Evolutionary conservation across 2,113 vertebrate genomes (phyloP).

Genomic region (Perognathus longimembris): DNA sequence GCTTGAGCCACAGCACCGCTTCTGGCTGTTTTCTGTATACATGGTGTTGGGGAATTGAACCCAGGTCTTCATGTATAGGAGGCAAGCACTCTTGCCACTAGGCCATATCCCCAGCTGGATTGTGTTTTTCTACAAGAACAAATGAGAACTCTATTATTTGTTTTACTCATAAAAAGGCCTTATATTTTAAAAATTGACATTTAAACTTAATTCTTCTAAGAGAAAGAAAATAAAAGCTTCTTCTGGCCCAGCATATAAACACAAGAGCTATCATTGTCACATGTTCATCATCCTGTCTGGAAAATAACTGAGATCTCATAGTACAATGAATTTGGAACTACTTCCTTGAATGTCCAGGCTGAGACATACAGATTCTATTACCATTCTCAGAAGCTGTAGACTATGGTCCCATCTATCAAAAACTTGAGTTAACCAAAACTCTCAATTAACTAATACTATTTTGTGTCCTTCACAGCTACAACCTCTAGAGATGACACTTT

Average conservation of each 20-base stretch:
- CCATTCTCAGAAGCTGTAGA: background rate
- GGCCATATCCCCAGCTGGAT: no score
- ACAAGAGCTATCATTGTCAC: background rate
- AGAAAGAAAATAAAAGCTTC: background rate
- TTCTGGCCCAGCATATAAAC: background rate
- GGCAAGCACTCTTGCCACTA: no score
- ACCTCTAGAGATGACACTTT: background rate
- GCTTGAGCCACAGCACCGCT: no score
- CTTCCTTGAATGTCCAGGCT: background rate
- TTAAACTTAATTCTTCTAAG: background rate
- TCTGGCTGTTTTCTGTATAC: no score
- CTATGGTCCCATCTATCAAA: background rate
- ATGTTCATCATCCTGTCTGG: background rate
- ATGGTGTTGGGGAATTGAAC: no score
- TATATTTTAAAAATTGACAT: background rate
- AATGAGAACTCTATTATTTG: background rate
- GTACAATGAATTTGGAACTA: background rate
- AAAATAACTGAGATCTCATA: background rate
- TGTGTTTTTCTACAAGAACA: background rate
- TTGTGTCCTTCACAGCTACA: background rate
- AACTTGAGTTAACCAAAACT: background rate
- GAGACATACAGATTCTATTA: background rate
- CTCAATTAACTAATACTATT: background rate
- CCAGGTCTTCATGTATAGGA: no score
- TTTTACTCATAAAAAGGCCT: background rate